Conservation (phyloP, 2,113 vertebrate species). For the Hemicordylus capensis region DNA sequence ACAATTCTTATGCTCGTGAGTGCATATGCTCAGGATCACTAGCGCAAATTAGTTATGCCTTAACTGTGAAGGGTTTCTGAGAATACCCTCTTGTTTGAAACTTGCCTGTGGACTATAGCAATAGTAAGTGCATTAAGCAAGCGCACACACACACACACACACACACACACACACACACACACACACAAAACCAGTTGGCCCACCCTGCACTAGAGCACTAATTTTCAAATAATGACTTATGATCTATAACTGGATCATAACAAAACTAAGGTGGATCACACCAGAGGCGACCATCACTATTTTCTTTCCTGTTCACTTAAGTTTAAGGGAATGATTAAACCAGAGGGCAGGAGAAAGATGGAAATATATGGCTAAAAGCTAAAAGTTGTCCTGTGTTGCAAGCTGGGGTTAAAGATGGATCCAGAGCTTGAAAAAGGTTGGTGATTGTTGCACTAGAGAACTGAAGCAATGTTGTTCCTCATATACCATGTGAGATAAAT, state of each 20-base stretch:
- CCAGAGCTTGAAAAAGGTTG: not conserved
- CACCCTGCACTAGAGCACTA: no score
- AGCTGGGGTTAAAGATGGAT: not conserved
- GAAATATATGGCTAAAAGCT: not conserved
- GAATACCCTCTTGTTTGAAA: not conserved
- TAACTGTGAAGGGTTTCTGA: not conserved
- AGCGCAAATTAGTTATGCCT: not conserved
- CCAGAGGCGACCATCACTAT: not conserved
- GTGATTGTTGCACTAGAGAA: not conserved
- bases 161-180: no score
- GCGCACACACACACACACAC: no score
- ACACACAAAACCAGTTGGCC: not conserved
- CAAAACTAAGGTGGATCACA: not conserved
- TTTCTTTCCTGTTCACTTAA: not conserved
- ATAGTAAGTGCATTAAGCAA: not conserved
- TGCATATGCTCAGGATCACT: not conserved
- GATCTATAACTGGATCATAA: not conserved
- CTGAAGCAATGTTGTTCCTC: not conserved
- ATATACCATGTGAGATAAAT: not conserved
- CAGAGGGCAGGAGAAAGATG: not conserved
- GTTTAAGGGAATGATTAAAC: not conserved
- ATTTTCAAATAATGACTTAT: not conserved
- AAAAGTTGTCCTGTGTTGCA: not conserved
- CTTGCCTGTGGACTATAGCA: not conserved
- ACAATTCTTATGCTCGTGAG: not conserved